Percentiles rank a stretch among this genome's conserved stretches.
These are phyloP conservation scores for Pongo pygmaeus DNA, from an alignment of 2,113 vertebrate genomes.

Conservation along the genomic window DNA sequence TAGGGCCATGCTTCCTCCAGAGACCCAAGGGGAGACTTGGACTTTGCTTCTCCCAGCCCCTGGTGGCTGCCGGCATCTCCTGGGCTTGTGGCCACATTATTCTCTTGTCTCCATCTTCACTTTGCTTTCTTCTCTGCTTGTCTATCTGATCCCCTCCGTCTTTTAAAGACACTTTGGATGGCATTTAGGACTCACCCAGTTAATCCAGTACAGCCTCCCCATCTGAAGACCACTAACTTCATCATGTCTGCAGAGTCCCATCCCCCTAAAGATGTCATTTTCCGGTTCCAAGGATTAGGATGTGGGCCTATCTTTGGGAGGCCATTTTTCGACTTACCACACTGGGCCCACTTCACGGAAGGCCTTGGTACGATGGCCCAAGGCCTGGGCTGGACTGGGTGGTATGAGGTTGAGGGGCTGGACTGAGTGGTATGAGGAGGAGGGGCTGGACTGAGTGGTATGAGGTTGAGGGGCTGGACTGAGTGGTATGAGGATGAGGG, in stretches of 20 bases:
- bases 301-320: not conserved
- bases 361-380: not conserved
- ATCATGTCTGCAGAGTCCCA: not conserved
- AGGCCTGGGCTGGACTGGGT: not conserved
- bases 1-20: not conserved
- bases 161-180: not conserved
- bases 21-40: no score
- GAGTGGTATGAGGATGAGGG: not conserved
- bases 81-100: accelerated
- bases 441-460: not conserved
- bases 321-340: not conserved
- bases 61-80: not conserved
- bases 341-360: not conserved
- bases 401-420: no score
- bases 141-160: not conserved
- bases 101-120: accelerated
- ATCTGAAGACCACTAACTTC: not conserved
- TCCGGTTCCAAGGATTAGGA: not conserved
- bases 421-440: no score
- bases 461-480: not conserved
- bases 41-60: not conserved
- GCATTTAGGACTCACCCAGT: not conserved
- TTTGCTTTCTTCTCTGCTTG: not conserved
- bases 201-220: not conserved
- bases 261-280: not conserved